Percentiles rank a stretch among this genome's conserved stretches.
phyloP scores from a whole-genome alignment of 37 sponge, comb jelly and placozoan genomes.

The Bolinopsis microptera region DNA sequence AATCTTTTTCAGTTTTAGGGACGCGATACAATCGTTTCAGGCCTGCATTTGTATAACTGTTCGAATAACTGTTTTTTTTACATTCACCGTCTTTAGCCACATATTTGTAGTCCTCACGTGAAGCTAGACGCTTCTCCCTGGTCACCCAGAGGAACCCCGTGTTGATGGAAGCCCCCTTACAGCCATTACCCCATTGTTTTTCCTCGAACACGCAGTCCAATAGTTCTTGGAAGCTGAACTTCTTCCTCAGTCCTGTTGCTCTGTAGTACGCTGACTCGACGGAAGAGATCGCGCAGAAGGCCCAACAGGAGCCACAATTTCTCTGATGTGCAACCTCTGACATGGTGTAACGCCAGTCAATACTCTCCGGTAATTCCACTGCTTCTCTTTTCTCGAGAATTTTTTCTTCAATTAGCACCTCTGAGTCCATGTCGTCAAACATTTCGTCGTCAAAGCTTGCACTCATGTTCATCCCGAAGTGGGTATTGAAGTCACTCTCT shows the following conservation, averaged over 20 bases:
- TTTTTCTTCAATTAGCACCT: not conserved
- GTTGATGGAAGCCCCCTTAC: not conserved
- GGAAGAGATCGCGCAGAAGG: not conserved
- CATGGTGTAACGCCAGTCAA: not conserved
- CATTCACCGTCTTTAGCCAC: not conserved
- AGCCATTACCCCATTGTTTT: not conserved
- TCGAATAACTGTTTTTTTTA: not conserved
- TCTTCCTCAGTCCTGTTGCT: not conserved
- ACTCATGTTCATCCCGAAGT: not conserved
- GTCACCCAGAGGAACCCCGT: not conserved
- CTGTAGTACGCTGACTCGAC: conserved; percentile 27
- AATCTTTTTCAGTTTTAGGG: not conserved
- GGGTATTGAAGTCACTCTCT: not conserved
- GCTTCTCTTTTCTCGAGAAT: not conserved
- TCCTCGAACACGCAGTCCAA: not conserved
- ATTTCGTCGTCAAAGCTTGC: not conserved
- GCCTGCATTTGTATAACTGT: not conserved
- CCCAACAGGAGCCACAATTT: conserved; percentile 2
- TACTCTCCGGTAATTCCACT: not conserved
- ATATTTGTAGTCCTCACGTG: not conserved
- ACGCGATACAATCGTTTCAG: not conserved
- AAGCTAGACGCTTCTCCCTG: not conserved
- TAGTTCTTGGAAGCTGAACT: not conserved
- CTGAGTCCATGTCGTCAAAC: not conserved
- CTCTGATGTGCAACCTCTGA: not conserved